phyloP scores from a whole-genome alignment of 2,113 vertebrate species.

The Mustela lutreola region DNA sequence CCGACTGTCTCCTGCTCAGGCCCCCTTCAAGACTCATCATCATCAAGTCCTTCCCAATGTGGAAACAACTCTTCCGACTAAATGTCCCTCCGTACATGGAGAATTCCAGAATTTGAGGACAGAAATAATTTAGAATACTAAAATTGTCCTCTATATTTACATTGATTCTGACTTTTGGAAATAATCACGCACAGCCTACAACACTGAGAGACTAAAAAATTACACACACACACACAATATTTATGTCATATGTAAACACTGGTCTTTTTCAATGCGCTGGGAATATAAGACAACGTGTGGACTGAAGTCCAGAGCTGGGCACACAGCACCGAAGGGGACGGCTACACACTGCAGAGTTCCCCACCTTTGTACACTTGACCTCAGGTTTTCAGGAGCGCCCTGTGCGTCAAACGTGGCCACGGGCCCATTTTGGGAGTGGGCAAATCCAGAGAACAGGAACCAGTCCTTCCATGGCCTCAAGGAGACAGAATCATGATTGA shows the following conservation, averaged over 20 bases:
- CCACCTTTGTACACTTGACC: background rate
- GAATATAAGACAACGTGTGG: background rate
- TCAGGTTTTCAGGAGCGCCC: accelerated
- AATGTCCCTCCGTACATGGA: accelerated
- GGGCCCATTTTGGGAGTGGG: background rate
- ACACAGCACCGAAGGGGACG: background rate
- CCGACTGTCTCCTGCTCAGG: accelerated
- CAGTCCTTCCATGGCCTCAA: background rate
- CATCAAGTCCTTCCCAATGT: background rate
- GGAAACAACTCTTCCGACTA: background rate
- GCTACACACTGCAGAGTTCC: background rate
- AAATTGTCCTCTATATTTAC: background rate
- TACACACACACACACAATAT: background rate
- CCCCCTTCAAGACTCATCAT: background rate
- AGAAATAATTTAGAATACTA: background rate
- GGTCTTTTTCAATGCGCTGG: background rate
- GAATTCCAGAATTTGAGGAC: background rate
- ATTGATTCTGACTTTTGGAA: slow-evolving; percentile 26
- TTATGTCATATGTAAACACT: background rate
- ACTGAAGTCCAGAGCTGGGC: background rate
- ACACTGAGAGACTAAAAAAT: background rate
- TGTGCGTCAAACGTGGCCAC: background rate
- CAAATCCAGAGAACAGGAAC: background rate
- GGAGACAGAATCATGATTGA: background rate
- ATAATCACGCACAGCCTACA: background rate